Evolutionary conservation across 2,888 invertebrate species (phyloP), one percentile per base, ranked within the genome.

Genomic region (Matsumyia berberina): DNA sequence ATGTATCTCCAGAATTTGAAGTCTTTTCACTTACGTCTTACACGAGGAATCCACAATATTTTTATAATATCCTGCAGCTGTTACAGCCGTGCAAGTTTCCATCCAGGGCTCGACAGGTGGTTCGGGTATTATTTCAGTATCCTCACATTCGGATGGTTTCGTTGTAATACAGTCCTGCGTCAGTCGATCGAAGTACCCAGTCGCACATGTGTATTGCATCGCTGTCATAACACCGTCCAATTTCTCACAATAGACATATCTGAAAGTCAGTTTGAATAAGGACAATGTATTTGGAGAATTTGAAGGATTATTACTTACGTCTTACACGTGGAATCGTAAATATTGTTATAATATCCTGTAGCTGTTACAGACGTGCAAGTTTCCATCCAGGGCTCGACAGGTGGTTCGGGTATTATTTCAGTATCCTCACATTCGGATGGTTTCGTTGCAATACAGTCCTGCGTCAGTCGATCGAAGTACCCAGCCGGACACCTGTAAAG

Each of bases 161-260:
- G 35, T 24, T 3, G 2, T 0, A 0, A 5, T 11, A 7, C 73
- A 80, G 9, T 0, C 31, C 12, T 19, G 5, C 0, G 17, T 3
- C 0, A 0, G 3, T 4, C 12, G 1, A 37, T 73, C 35, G 15
- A 67, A 73, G 17, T 73, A 73, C 0, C 37, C 42, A 31, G 24
- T 5, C 6, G 31, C 0, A 3, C 73, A 80, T 2, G n/a, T 60
- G 8, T n/a, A 31, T 11, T 46, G n/a, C 0, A 73, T 2, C n/a
- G 66, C 8, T 12, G 1, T 4, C 66, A 80, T 73, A 0, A 1
- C 15, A 12, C 17, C 15, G 9, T 49, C 2, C 0, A 17, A 0
- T 0, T 0, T 2, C 15, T 80, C 80, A 44, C 80, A 80, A 6
- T 39, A 62, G 29, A 74, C 80, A 4, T 35, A 79, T 8, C 72